These are phyloP conservation scores for Saiga tatarica DNA, from an alignment of 2,113 vertebrate genomes.

Conservation along the genomic window DNA sequence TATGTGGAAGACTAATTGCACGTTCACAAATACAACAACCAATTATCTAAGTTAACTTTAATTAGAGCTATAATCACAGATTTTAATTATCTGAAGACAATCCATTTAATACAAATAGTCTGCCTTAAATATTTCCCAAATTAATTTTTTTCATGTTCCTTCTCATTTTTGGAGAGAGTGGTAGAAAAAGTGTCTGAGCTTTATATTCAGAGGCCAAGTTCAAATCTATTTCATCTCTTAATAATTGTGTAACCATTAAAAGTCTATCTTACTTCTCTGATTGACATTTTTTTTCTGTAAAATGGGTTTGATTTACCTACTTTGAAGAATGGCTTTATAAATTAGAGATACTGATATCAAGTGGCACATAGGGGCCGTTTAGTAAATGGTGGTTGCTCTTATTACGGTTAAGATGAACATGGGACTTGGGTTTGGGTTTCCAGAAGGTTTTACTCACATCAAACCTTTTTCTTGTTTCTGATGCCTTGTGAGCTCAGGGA, in stretches of 20 bases:
- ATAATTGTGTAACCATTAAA: background rate
- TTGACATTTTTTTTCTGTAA: background rate
- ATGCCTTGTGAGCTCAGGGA: constrained; percentile 76
- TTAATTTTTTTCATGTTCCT: constrained; percentile 74
- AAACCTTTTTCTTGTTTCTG: constrained; percentile 28
- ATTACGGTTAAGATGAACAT: background rate
- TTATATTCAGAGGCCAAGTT: background rate
- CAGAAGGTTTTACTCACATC: constrained; percentile 35
- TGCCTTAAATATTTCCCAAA: constrained; percentile 83
- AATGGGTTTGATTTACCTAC: background rate
- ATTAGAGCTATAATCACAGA: constrained; percentile 90
- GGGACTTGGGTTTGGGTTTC: constrained; percentile 39
- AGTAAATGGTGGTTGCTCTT: background rate
- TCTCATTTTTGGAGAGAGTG: constrained; percentile 65
- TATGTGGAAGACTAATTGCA: constrained; percentile 87
- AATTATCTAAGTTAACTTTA: constrained; percentile 90
- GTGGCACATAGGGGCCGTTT: background rate
- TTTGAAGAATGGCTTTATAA: background rate
- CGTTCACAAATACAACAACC: constrained; percentile 83
- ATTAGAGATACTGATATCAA: background rate
- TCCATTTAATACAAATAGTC: constrained; percentile 89
- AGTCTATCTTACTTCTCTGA: background rate
- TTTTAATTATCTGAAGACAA: constrained; percentile 93
- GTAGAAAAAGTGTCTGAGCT: constrained; percentile 37
- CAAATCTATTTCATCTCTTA: constrained; percentile 20